phyloP scores from a whole-genome alignment of 2,797 vertebrate species.

The Anolis apletophallus region DNA sequence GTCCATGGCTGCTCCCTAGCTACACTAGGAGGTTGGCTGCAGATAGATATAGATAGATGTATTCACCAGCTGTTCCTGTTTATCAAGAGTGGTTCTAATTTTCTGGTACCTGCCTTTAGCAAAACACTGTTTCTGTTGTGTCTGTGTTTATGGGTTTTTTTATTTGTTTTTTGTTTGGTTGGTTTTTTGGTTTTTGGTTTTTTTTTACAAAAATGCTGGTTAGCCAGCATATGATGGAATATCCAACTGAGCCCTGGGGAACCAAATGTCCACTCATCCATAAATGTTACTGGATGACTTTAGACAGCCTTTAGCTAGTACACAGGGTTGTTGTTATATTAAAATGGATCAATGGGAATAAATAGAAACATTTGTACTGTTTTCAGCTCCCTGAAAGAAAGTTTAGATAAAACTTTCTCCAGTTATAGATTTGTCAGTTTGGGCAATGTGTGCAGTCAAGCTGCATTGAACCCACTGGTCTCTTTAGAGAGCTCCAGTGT shows the following conservation, averaged over 20 bases:
- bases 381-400: background rate
- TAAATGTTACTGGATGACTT: background rate
- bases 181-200: no score
- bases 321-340: background rate
- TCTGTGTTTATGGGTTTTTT: background rate
- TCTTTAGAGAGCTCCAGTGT: background rate
- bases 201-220: background rate
- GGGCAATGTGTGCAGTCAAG: background rate
- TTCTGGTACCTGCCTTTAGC: background rate
- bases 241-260: background rate
- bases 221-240: background rate
- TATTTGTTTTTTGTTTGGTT: background rate
- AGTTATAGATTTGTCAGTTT: background rate
- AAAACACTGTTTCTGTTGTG: background rate
- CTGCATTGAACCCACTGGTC: background rate
- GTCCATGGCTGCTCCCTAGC: constrained; percentile 32
- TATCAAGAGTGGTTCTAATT: background rate
- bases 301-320: background rate
- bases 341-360: background rate
- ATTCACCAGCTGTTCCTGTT: background rate
- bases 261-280: background rate
- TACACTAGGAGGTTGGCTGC: constrained; percentile 14
- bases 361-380: background rate
- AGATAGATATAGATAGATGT: background rate
- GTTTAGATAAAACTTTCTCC: background rate